Conservation (phyloP, 1,140 invertebrate species). For the Scaptomyza pallida region DNA sequence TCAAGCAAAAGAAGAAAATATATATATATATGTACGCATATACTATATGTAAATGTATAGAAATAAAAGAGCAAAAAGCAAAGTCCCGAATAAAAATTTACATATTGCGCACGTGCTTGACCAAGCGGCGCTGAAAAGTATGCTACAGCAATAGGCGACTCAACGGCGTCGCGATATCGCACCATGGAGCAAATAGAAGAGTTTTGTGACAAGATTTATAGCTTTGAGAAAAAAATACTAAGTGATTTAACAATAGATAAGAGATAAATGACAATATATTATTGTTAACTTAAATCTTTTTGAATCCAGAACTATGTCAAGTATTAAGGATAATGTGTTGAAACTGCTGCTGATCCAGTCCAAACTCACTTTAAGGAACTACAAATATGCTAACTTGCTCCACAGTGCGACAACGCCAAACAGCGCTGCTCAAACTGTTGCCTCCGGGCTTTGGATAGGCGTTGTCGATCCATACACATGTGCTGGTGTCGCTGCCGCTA, state of each 20-base stretch:
- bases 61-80: conserved; percentile 50
- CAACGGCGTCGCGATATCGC: conserved; percentile 18
- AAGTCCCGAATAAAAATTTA: conserved; percentile 68
- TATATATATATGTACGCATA: not conserved
- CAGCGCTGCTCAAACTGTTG: conserved; percentile 25
- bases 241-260: too few relatives aligned
- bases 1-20: conserved; percentile 56
- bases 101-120: conserved; percentile 76
- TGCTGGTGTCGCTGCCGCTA: conserved; percentile 8
- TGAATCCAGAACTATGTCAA: too few relatives aligned
- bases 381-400: too few relatives aligned
- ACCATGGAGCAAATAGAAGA: not conserved
- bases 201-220: not conserved
- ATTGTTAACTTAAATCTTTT: too few relatives aligned
- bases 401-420: not conserved
- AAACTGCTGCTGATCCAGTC: too few relatives aligned
- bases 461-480: conserved; percentile 19
- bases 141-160: conserved; percentile 56
- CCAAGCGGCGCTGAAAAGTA: conserved; percentile 45
- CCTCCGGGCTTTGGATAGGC: conserved; percentile 12
- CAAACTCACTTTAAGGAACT: too few relatives aligned
- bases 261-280: too few relatives aligned
- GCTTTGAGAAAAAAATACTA: too few relatives aligned
- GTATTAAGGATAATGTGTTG: too few relatives aligned
- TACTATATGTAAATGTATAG: not conserved